Conservation (phyloP, 2,888 invertebrate species). For the Therioaphis trifolii region DNA sequence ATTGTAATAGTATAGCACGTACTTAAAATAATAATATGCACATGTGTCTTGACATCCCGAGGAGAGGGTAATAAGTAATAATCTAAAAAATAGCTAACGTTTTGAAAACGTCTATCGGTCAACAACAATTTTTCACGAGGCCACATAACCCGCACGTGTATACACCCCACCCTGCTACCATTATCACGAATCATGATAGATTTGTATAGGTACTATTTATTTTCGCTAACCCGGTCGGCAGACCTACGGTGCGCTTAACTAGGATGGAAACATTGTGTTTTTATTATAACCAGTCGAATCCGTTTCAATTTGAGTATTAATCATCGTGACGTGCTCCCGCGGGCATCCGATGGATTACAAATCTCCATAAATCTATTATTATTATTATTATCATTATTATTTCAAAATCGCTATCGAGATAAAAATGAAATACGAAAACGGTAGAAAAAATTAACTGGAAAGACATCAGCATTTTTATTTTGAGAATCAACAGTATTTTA, state of each 20-base stretch:
- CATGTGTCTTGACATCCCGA: not conserved
- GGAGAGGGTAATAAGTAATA: not conserved
- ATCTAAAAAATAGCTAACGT: conserved; percentile 2
- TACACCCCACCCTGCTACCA: not conserved
- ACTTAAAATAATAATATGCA: not conserved
- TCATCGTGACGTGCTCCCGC: not conserved
- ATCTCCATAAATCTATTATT: not conserved
- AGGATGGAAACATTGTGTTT: not conserved
- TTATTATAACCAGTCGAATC: not conserved
- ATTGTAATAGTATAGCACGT: too few species aligned
- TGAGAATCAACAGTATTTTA: too few species aligned
- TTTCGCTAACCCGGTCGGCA: not conserved
- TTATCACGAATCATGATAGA: not conserved
- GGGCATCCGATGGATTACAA: not conserved
- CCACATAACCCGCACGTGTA: not conserved
- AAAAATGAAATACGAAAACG: too few species aligned
- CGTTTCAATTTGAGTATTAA: not conserved
- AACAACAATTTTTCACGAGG: conserved; percentile 4
- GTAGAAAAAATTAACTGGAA: too few species aligned
- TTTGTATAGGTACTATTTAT: not conserved
- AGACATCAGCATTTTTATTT: too few species aligned
- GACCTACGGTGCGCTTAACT: not conserved
- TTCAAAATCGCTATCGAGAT: not conserved
- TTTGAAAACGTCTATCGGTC: not conserved
- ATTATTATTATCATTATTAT: not conserved